Evolutionary conservation across 2,888 invertebrate genomes (phyloP).

Genomic region (Noctua janthina): DNA sequence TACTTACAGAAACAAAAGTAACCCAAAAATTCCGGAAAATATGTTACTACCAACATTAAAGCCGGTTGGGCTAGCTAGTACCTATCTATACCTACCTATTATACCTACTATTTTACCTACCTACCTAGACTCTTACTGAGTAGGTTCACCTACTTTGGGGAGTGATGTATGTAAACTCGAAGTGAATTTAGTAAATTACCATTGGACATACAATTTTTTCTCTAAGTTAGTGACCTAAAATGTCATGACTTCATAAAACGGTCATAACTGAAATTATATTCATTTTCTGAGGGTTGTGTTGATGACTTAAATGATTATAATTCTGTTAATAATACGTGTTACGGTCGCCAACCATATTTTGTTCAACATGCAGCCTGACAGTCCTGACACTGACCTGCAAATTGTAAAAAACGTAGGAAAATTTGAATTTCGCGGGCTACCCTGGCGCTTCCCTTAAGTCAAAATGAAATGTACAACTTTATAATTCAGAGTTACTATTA

Average conservation of each 20-base stretch:
- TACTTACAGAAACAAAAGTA: slow-evolving; percentile 72
- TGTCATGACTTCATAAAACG: neutral
- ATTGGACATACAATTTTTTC: neutral
- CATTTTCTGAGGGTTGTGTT: neutral
- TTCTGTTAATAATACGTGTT: neutral
- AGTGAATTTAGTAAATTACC: neutral
- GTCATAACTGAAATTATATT: neutral
- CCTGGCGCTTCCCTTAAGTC: neutral
- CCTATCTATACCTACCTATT: neutral
- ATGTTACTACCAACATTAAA: neutral
- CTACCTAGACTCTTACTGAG: neutral
- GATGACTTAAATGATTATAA: neutral
- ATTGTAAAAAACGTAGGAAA: neutral
- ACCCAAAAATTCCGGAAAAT: slow-evolving; percentile 23
- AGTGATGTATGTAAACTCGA: neutral
- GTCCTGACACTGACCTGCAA: neutral
- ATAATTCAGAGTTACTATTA: no score
- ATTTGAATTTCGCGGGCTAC: neutral
- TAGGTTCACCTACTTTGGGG: neutral
- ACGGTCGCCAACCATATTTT: neutral
- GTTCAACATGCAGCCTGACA: neutral
- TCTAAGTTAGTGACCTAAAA: neutral
- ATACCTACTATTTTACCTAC: neutral
- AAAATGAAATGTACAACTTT: neutral
- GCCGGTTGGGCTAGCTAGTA: neutral